Conservation (phyloP, 2,888 invertebrate species). For the Phragmatobia fuliginosa region DNA sequence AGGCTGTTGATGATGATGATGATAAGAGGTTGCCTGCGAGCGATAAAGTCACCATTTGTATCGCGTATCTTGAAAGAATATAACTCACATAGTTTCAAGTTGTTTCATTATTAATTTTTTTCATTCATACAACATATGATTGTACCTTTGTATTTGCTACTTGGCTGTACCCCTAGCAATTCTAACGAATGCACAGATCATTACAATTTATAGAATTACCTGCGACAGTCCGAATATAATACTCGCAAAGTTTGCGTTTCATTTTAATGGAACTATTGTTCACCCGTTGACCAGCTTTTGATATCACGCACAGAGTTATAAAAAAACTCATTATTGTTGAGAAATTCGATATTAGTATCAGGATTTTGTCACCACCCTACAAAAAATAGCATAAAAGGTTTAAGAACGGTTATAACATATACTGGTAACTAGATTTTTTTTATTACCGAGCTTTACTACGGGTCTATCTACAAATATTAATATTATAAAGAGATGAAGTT, state of each 20-base stretch:
- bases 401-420: background rate
- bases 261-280: conserved; percentile 50
- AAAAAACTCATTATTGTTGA: conserved; percentile 42
- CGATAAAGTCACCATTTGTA: too few species aligned
- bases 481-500: too few species aligned
- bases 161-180: too few species aligned
- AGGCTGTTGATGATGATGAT: too few species aligned
- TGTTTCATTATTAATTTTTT: too few species aligned
- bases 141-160: too few species aligned
- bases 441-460: background rate
- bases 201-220: conserved; percentile 41
- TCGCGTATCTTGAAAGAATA: too few species aligned
- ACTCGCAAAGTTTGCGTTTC: conserved; percentile 48
- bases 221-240: conserved; percentile 46
- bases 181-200: too few species aligned
- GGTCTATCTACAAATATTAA: too few species aligned
- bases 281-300: conserved; percentile 53
- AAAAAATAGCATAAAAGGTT: background rate
- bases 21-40: too few species aligned
- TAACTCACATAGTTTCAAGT: too few species aligned
- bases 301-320: conserved; percentile 46
- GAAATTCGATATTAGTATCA: conserved; percentile 11
- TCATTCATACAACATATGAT: too few species aligned
- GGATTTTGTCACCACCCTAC: background rate
- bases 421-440: background rate